These are phyloP conservation scores for Onychomys arenicola DNA, from an alignment of 2,797 vertebrate species.

Conservation along the genomic window DNA sequence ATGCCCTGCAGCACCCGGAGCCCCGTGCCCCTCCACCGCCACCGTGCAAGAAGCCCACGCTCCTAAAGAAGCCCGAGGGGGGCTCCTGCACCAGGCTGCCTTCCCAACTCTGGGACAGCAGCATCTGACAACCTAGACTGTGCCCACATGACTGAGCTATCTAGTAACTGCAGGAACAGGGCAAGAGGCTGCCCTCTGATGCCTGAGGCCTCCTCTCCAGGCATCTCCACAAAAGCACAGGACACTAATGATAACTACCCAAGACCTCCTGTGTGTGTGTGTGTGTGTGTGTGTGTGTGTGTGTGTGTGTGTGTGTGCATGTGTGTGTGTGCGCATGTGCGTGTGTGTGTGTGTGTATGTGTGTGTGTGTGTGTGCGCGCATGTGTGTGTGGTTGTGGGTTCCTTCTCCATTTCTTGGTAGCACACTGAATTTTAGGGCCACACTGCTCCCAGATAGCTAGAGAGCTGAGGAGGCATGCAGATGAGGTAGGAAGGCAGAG, in stretches of 20 bases:
- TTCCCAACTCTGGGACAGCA: constrained; percentile 86
- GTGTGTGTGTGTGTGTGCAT: not conserved
- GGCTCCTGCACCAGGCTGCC: constrained; percentile 85
- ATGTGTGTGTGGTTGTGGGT: not conserved
- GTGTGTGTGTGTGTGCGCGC: accelerated
- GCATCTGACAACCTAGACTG: constrained; percentile 77
- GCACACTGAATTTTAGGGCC: not conserved
- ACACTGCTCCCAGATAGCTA: not conserved
- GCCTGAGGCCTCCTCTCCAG: constrained; percentile 67
- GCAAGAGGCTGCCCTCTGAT: constrained; percentile 67
- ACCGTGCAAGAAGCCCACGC: constrained; percentile 90
- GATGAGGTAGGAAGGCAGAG: accelerated
- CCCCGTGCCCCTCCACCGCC: constrained; percentile 90
- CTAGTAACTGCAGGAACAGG: not conserved
- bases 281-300: not conserved
- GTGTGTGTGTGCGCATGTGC: not conserved
- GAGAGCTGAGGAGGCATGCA: accelerated
- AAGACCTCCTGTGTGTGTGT: constrained; percentile 34
- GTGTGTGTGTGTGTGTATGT: not conserved
- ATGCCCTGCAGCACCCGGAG: constrained; percentile 85
- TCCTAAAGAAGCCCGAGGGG: constrained; percentile 89
- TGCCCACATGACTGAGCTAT: constrained; percentile 50
- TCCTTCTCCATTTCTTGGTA: constrained; percentile 20
- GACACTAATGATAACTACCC: constrained; percentile 59
- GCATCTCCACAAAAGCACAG: constrained; percentile 78